Evolutionary conservation across 2,888 invertebrate species (phyloP), one percentile per base, ranked within the genome.

Genomic region (Pyralis farinalis): DNA sequence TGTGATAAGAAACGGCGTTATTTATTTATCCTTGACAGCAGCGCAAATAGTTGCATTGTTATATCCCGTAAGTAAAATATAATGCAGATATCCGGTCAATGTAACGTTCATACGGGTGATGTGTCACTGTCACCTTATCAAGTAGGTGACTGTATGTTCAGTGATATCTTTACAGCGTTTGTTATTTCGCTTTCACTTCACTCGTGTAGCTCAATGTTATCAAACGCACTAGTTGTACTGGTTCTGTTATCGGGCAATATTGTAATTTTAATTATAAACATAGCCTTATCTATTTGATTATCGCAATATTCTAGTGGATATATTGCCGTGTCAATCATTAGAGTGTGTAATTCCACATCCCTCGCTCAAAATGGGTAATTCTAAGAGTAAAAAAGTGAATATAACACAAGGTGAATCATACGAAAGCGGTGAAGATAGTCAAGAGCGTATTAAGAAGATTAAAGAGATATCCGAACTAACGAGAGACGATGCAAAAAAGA

Each of bases 91-190:
- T 61, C 61, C 71, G 74, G 77, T 72, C 73, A 74, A 64, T 64
- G 66, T 55, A 67, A 66, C 64, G 58, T 60, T 62, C 63, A 59
- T 64, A 63, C 71, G 71, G 71, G 58, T 74, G 72, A 74, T 80
- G 80, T 83, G 84, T 84, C 81, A 84, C 73, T 79, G 77, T 58
- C 66, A 66, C 65, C 70, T 84, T 84, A 86, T 86, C 84, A 73
- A 60, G 60, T 58, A 63, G 57, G 58, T 57, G 51, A 56, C 55
- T 65, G 61, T 63, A 71, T 76, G 72, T 75, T 74, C 71, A 71
- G 64, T 68, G 65, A 59, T 66, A 65, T 68, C 58, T 68, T 65
- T 63, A 64, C 64, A 67, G 51, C 70, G 71, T 66, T 70, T 75
- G 78, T 77, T 76, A 68, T 72, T 78, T 71, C 61, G 67, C 76